phyloP scores from a whole-genome alignment of 2,888 invertebrate species.

The Operophtera brumata region DNA sequence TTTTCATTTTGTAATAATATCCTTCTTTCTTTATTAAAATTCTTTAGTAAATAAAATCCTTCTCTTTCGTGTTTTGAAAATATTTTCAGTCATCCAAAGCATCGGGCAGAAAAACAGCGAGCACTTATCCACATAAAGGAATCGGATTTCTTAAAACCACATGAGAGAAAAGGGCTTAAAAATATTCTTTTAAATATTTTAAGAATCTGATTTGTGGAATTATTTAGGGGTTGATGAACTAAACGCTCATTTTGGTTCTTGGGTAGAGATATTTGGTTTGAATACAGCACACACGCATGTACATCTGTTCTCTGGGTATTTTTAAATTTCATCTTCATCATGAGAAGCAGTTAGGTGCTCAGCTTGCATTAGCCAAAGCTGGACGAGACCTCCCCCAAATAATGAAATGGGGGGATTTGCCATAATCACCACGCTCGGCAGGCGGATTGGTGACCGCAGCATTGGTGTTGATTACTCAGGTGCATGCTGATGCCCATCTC shows the following conservation, averaged over 20 bases:
- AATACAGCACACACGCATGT: background rate
- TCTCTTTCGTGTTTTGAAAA: constrained; percentile 7
- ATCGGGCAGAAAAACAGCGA: constrained; percentile 38
- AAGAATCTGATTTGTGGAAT: constrained; percentile 35
- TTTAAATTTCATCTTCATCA: no score
- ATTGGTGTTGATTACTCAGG: no score
- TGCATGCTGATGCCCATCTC: no score
- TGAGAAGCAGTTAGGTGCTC: no score
- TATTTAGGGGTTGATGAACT: constrained; percentile 32
- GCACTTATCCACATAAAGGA: constrained; percentile 44
- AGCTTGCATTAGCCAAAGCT: no score
- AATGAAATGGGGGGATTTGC: no score
- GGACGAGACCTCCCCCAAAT: no score
- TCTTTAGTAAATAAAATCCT: constrained; percentile 2
- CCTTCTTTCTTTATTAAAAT: background rate
- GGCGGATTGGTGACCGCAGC: no score
- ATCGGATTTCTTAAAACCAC: constrained; percentile 28
- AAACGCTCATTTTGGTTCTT: constrained; percentile 32
- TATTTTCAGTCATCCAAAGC: constrained; percentile 24
- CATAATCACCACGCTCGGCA: no score
- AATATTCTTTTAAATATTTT: constrained; percentile 45
- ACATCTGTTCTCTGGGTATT: background rate
- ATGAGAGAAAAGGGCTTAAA: constrained; percentile 32
- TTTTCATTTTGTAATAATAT: background rate
- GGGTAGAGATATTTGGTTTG: constrained; percentile 35